These are phyloP conservation scores for Ormyrus labotus DNA, from an alignment of 2,888 invertebrate genomes.

Conservation along the genomic window DNA sequence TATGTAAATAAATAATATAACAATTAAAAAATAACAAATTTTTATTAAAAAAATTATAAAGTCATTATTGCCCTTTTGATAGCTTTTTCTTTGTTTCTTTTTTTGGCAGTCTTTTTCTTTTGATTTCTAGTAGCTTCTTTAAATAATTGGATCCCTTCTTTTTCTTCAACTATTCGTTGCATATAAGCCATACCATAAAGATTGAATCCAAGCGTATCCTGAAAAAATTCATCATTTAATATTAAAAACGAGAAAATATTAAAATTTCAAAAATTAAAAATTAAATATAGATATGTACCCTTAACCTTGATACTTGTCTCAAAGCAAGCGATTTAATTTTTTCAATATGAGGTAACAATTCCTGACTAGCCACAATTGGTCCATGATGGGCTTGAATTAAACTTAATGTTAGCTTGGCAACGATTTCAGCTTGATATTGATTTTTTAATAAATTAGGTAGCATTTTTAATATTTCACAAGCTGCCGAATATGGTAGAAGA, in stretches of 20 bases:
- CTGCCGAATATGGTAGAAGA: slow-evolving; percentile 88
- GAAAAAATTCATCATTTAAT: slow-evolving; percentile 34
- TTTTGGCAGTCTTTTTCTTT: slow-evolving; percentile 81
- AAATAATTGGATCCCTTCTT: slow-evolving; percentile 86
- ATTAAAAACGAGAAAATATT: not conserved
- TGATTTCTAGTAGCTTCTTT: slow-evolving; percentile 83
- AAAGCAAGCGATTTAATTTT: slow-evolving; percentile 80
- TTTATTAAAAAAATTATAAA: slow-evolving; percentile 64
- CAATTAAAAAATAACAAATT: slow-evolving; percentile 26
- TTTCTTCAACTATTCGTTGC: slow-evolving; percentile 85
- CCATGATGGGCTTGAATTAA: slow-evolving; percentile 86
- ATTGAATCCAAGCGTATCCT: slow-evolving; percentile 92
- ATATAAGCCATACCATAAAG: slow-evolving; percentile 87
- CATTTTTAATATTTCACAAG: slow-evolving; percentile 85
- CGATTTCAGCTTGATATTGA: slow-evolving; percentile 85
- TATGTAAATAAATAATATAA: not conserved
- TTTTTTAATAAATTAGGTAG: slow-evolving; percentile 83
- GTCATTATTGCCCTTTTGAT: slow-evolving; percentile 79
- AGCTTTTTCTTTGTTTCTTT: slow-evolving; percentile 80
- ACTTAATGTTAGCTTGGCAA: slow-evolving; percentile 86
- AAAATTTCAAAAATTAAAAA: not conserved
- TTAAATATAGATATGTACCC: slow-evolving; percentile 77
- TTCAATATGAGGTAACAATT: slow-evolving; percentile 82
- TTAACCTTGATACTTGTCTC: slow-evolving; percentile 79
- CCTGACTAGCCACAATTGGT: slow-evolving; percentile 85